Evolutionary conservation across 2,797 vertebrate genomes (phyloP).

Genomic region (Enteromius mattozi): DNA sequence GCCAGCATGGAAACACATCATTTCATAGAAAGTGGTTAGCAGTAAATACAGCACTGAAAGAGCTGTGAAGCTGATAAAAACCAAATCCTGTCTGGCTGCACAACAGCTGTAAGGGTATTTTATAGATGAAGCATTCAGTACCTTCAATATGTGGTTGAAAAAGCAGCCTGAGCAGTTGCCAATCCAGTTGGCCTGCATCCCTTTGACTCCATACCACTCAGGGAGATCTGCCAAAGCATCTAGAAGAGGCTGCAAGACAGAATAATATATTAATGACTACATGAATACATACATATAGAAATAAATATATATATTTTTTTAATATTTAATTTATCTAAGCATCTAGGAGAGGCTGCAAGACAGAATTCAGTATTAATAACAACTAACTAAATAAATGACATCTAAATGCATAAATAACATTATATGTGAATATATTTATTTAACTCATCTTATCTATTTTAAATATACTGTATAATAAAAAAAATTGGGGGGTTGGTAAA

Average conservation of each 20-base stretch:
- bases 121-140: slow-evolving; percentile 62
- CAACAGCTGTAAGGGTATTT: background rate
- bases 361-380: slow-evolving; percentile 27
- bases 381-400: background rate
- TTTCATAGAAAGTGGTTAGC: background rate
- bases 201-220: slow-evolving; percentile 96
- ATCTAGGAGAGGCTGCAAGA: slow-evolving; percentile 86
- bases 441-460: background rate
- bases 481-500: background rate
- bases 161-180: slow-evolving; percentile 92
- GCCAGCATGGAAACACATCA: slow-evolving; percentile 10
- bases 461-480: no score
- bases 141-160: slow-evolving; percentile 90
- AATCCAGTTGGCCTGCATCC: slow-evolving; percentile 98
- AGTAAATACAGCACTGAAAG: slow-evolving; percentile 2
- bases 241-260: slow-evolving; percentile 83
- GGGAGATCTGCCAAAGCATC: slow-evolving; percentile 89
- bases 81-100: background rate
- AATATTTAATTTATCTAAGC: slow-evolving; percentile 58
- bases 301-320: background rate
- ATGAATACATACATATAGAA: background rate
- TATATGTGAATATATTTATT: background rate
- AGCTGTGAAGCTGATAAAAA: background rate
- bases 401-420: background rate
- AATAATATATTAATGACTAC: slow-evolving; percentile 12